Evolutionary conservation across 1,140 invertebrate species (phyloP), one percentile per base, ranked within the genome.

Genomic region (Oryctes rhinoceros): DNA sequence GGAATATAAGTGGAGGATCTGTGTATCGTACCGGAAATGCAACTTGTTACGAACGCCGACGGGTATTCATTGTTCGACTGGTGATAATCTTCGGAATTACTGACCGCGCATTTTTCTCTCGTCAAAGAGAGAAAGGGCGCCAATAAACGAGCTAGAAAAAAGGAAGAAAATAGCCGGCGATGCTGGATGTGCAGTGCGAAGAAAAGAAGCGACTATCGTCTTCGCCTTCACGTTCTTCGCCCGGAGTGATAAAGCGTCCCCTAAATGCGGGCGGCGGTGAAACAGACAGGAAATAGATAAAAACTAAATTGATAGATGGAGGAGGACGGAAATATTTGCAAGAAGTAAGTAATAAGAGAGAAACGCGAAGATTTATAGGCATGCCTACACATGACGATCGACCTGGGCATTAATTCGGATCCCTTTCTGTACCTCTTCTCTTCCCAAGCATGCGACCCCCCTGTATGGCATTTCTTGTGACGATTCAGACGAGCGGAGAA

Each of bases 251-350:
- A 80, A 80, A 80, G 79, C 74, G 53, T 78, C 79, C 67, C 76
- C 75, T 80, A 80, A 78, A 80, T 80, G 79, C 79, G 79, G 79
- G 79, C 49, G 79, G 53, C 76, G 78, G 82, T 83, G 82, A 83
- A 83, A 80, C 79, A 81, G 82, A 81, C 82, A 81, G 80, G 82
- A 83, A 83, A 83, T 81, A 79, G 80, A 82, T 82, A 82, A 82
- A 82, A 82, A 82, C 78, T 79, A 79, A 81, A 83, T 83, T 80
- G 82, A 83, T 83, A 81, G 81, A 83, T 82, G 76, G 79, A 80
- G 49, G 79, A 81, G 71, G 81, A 82, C 62, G 78, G 65, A 39
- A 79, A 76, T 79, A 75, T 79, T 80, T 79, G 80, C 78, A 79
- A 81, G 78, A 81, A 81, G 77, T 78, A 53, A 59, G 78, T 78